Conservation (phyloP, 2,888 invertebrate genomes). For the Ditylenchus weischeri region DNA sequence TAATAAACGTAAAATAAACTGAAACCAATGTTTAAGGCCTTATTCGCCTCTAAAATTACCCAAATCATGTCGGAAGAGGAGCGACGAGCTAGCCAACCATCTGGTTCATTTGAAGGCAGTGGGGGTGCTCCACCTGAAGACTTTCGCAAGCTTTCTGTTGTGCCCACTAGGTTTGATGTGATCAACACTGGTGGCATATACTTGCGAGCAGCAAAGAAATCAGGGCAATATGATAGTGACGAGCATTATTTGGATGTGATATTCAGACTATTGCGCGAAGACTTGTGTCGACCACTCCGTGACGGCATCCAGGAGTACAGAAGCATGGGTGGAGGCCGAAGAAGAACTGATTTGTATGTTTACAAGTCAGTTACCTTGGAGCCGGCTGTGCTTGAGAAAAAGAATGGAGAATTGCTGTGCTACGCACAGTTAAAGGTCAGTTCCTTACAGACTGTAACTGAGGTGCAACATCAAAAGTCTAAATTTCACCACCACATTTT, state of each 20-base stretch:
- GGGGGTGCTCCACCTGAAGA: slow-evolving; percentile 61
- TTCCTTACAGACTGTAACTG: background rate
- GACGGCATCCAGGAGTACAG: slow-evolving; percentile 64
- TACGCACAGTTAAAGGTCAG: slow-evolving; percentile 22
- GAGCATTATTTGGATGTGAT: slow-evolving; percentile 77
- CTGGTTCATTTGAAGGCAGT: slow-evolving; percentile 62
- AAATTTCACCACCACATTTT: no score
- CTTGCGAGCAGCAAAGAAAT: slow-evolving; percentile 7
- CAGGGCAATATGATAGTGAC: slow-evolving; percentile 60
- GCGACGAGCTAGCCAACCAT: slow-evolving; percentile 57
- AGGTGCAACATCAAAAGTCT: no score
- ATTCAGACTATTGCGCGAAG: slow-evolving; percentile 75
- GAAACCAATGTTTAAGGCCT: no score
- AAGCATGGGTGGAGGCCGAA: slow-evolving; percentile 62
- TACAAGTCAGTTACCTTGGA: slow-evolving; percentile 28
- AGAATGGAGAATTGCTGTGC: slow-evolving; percentile 34
- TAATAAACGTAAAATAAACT: no score
- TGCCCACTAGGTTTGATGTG: slow-evolving; percentile 59
- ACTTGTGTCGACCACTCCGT: slow-evolving; percentile 73
- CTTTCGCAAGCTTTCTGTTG: slow-evolving; percentile 59
- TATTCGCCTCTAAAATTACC: no score
- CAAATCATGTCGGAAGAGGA: no score
- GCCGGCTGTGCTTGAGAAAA: slow-evolving; percentile 32
- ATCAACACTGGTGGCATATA: slow-evolving; percentile 50
- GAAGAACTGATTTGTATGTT: slow-evolving; percentile 28